These are phyloP conservation scores for Sinohyriopsis cumingii DNA, from an alignment of 2,888 invertebrate species.

Conservation along the genomic window DNA sequence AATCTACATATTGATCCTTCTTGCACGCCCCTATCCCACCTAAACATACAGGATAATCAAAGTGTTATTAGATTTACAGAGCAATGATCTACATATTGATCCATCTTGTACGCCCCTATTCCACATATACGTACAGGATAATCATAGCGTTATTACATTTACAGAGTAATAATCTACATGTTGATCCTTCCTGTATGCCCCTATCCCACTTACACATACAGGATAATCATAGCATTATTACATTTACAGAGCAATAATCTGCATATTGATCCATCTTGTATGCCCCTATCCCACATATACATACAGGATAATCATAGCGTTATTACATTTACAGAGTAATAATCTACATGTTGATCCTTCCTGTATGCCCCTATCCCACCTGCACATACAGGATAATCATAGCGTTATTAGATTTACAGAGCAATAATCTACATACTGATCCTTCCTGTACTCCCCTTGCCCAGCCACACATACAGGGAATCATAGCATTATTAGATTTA, in stretches of 20 bases:
- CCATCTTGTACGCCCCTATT: slow-evolving; percentile 76
- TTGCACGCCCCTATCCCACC: slow-evolving; percentile 78
- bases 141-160: neutral
- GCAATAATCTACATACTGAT: no score
- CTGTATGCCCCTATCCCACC: slow-evolving; percentile 78
- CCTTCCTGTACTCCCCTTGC: slow-evolving; percentile 76
- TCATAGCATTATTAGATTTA: neutral
- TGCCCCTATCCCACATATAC: slow-evolving; percentile 78
- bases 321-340: no score
- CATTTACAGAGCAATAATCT: no score
- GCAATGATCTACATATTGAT: no score
- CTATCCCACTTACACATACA: slow-evolving; percentile 77
- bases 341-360: no score
- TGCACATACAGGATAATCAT: slow-evolving; percentile 28
- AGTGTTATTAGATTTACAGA: no score
- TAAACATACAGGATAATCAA: slow-evolving; percentile 28
- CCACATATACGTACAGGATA: slow-evolving; percentile 72
- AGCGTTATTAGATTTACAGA: no score
- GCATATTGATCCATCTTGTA: slow-evolving; percentile 67
- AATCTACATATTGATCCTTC: no score
- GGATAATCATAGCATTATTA: neutral
- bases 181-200: slow-evolving; percentile 71
- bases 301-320: neutral
- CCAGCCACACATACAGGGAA: slow-evolving; percentile 71
- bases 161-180: no score